Evolutionary conservation across 2,797 vertebrate genomes (phyloP), one percentile per base, ranked within the genome.

Genomic region (Enteromius unitaeniatus): DNA sequence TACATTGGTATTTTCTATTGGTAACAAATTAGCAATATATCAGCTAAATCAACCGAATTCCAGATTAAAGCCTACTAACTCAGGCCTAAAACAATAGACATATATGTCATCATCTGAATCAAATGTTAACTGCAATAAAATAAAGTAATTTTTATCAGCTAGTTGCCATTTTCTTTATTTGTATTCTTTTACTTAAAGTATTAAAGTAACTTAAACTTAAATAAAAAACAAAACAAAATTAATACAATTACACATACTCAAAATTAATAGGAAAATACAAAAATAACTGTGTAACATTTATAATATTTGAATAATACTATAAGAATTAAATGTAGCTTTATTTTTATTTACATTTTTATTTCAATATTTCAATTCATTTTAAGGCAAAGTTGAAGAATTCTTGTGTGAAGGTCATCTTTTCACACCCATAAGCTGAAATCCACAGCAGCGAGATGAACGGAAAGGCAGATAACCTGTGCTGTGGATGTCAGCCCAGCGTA

Each of bases 401-500:
- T 15, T 42, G 14, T 42, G 53, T 76, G 74, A 60, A 76, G 74
- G 60, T 82, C 80, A 37, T 21, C 60, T 21, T 15, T 58, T 49
- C 28, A 72, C 31, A 40, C 34, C 7, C 9, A 13, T 49, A 67
- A 82, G 2, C 31, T 47, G 31, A 62, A 67, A 28, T 31, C 31
- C 14, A 21, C 3, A 53, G 2, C 19, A 6, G 15, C 9, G 4
- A 76, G 51, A 78, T 77, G 37, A 78, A 40, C 23, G 14, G 68
- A 42, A 62, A 72, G 10, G 6, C 72, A 31, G 72, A 86, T 64
- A 78, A 83, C 82, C 80, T 37, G 31, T 13, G 15, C 77, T 10
- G 37, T 62, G 64, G 51, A n/a, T 81, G 73, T 85, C 75, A 88
- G 68, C 75, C 10, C 51, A 78, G 81, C 19, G 31, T 89, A 92